Base-by-base conservation (phyloP, 2,113 vertebrate species). In the Chaetops frenatus region DNA sequence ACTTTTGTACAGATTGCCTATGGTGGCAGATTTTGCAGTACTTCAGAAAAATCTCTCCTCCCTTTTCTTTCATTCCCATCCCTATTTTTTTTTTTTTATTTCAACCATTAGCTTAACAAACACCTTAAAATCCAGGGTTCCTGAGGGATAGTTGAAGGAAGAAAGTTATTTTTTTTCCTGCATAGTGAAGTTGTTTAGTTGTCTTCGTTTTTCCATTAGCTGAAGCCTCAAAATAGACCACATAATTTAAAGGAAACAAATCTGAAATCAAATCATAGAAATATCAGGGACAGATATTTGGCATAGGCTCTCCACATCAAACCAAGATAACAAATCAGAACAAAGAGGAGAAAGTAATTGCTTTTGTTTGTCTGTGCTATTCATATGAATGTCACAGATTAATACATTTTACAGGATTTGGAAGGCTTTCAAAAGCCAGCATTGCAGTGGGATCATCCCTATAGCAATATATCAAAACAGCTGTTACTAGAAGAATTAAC, bases 391-490 rank as follows among this genome's bases (percentile, higher is more conserved):
- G 57, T 81, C 66, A 48, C 69, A 93, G 73, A 78, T 92, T 94
- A 97, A 95, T 91, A 67, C 35, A 78, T 95, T 94, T 91, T 91
- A 72, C 56, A 90, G 92, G 76, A 92, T 94, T 94, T 95, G 87
- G 93, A 96, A 96, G 27, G 62, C 50, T 91, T 90, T 95, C 95
- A 94, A 91, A 96, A 95, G 57, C 35, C 81, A 58, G 42, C 61
- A 88, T 77, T 85, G 88, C 81, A 86, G 48, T 74, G 77, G 89
- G 73, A 94, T 94, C 94, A 92, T 94, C 74, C 82, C 57, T 93
- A 94, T 92, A 93, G 91, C 95, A 95, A 28, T 92, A 88, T 90
- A 84, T 95, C n/a, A 79, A 81, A 95, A 86, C 89, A 96, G 80
- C 95, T 95, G 80, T 74, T 96, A 91, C 88, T 67, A 83, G 64